A percentile compares a stretch with the other conserved stretches of the same genome.
Evolutionary conservation across 2,888 invertebrate genomes (phyloP).

Genomic region (Diplazon laetatorius): DNA sequence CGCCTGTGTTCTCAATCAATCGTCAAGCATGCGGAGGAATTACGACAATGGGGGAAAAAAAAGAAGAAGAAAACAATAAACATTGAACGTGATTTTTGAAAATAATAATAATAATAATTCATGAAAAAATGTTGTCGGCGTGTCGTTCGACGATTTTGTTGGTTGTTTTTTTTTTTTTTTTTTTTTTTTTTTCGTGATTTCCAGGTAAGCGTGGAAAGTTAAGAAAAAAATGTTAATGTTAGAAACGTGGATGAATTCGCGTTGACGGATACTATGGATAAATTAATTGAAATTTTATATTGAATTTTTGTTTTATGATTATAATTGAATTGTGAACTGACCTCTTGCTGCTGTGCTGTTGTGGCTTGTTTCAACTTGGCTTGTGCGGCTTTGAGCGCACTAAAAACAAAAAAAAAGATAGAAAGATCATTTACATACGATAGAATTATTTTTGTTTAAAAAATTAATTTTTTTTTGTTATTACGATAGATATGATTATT

Average conservation of each 20-base stretch:
- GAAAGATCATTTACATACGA: neutral
- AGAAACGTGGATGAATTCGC: slow-evolving; percentile 17
- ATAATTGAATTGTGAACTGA: slow-evolving; percentile 79
- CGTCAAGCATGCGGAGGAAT: neutral
- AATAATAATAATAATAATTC: neutral
- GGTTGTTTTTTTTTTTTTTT: too few species aligned
- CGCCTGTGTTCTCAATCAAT: slow-evolving; percentile 84
- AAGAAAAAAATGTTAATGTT: slow-evolving; percentile 63
- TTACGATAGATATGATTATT: neutral
- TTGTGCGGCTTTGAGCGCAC: slow-evolving; percentile 95
- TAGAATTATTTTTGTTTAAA: too few species aligned
- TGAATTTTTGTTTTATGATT: neutral
- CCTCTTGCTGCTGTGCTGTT: slow-evolving; percentile 92
- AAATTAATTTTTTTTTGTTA: too few species aligned
- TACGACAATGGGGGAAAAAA: too few species aligned
- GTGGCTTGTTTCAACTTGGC: slow-evolving; percentile 89
- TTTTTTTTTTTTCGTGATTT: slow-evolving; percentile 46
- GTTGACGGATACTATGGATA: slow-evolving; percentile 1
- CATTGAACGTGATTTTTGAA: neutral
- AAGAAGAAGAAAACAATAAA: too few species aligned
- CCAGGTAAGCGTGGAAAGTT: slow-evolving; percentile 71
- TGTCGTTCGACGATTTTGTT: too few species aligned
- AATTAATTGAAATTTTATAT: slow-evolving; percentile 1
- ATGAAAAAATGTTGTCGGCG: too few species aligned
- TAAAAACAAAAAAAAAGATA: slow-evolving; percentile 83